Percentiles rank a stretch among this genome's conserved stretches.
Conservation (phyloP, 2,113 vertebrate species). For the Platichthys flesus region DNA sequence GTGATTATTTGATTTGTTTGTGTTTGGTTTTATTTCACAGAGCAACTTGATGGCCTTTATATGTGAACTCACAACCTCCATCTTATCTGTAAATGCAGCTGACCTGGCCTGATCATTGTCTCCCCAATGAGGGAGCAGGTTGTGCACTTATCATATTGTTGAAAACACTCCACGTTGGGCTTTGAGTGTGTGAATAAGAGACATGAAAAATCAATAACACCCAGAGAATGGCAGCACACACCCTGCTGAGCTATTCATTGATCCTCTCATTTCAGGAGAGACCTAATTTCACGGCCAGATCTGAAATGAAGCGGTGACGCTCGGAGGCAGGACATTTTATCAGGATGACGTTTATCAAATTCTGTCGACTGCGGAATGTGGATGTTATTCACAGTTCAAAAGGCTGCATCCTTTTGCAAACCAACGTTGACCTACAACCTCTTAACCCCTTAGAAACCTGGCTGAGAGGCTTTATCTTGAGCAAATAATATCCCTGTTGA, state of each 20-base stretch:
- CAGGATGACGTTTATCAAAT: not conserved
- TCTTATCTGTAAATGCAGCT: too few species aligned
- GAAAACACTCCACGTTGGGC: not conserved
- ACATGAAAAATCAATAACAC: slow-evolving; percentile 29
- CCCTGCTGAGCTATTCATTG: slow-evolving; percentile 48
- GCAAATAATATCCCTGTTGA: slow-evolving; percentile 9
- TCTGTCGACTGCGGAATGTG: too few species aligned
- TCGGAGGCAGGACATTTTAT: not conserved
- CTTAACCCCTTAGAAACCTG: not conserved
- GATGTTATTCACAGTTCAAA: not conserved
- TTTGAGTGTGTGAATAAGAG: slow-evolving; percentile 11
- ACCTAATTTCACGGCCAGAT: not conserved
- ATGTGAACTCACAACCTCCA: too few species aligned
- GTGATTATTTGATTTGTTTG: too few species aligned
- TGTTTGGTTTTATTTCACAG: too few species aligned
- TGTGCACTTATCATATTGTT: not conserved
- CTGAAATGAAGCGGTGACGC: not conserved
- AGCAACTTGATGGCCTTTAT: too few species aligned
- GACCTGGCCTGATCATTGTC: not conserved
- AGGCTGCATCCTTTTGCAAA: not conserved
- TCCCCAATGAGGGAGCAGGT: not conserved
- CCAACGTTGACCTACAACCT: slow-evolving; percentile 16
- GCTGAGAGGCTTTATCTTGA: slow-evolving; percentile 1
- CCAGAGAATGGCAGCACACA: slow-evolving; percentile 6
- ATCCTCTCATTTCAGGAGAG: slow-evolving; percentile 5